Percentiles rank a stretch among this genome's conserved stretches.
These are phyloP conservation scores for Aurelia sp. DNA, from an alignment of 30 jellyfish, hydroid and myxozoan genomes.

Conservation along the genomic window DNA sequence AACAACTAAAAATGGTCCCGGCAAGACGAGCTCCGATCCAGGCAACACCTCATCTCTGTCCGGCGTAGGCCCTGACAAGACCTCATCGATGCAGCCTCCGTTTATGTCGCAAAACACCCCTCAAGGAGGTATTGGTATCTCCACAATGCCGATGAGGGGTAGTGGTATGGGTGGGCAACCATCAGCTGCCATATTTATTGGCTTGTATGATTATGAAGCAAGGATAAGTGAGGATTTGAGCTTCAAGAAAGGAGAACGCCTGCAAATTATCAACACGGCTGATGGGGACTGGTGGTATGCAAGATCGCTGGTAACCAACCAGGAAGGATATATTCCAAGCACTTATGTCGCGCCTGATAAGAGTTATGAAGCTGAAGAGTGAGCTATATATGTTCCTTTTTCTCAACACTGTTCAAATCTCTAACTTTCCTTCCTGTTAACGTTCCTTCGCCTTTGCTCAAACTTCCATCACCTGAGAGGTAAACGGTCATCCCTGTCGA, in stretches of 20 bases:
- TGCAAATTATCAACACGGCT: conserved; percentile 86
- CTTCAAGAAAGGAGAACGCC: conserved; percentile 91
- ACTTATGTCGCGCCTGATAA: conserved; percentile 97
- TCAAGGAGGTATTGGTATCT: neutral
- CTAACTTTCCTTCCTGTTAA: too few species aligned
- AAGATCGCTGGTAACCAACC: conserved; percentile 76
- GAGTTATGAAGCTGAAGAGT: conserved; percentile 98
- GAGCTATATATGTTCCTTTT: conserved; percentile 25
- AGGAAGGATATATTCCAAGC: conserved; percentile 96
- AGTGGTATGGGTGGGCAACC: neutral
- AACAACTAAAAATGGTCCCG: too few species aligned
- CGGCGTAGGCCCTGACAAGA: too few species aligned
- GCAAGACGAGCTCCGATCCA: too few species aligned
- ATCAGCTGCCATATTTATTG: conserved; percentile 81
- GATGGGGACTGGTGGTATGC: conserved; percentile 99
- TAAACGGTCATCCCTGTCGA: too few species aligned
- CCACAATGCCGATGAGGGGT: neutral
- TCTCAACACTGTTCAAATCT: too few species aligned
- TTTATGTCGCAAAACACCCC: neutral
- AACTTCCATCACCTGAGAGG: too few species aligned
- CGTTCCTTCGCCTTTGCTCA: too few species aligned
- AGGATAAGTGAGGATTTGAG: conserved; percentile 92
- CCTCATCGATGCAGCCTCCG: too few species aligned
- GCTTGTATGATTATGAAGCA: conserved; percentile 92
- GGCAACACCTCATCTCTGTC: too few species aligned